phyloP scores from a whole-genome alignment of 2,888 invertebrate genomes.

The Melieria omissa region DNA sequence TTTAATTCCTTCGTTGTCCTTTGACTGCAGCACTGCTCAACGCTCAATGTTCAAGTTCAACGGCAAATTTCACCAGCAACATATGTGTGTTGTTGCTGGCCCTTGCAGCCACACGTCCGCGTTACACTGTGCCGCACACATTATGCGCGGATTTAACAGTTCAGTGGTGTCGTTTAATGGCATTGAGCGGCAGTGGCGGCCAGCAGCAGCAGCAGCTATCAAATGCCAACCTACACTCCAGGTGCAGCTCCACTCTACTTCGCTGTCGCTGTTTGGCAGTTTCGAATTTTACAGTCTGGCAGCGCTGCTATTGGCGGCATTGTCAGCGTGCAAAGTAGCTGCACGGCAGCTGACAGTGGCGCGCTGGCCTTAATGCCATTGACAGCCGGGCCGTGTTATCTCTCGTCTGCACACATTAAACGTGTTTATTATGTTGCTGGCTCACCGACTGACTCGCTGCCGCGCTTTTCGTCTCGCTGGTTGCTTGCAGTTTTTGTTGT shows the following conservation, averaged over 20 bases:
- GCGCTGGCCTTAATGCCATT: constrained; percentile 5
- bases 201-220: constrained; percentile 11
- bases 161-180: constrained; percentile 27
- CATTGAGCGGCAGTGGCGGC: constrained; percentile 4
- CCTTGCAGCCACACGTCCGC: too few species aligned
- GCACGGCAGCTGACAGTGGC: too few species aligned
- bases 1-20: too few species aligned
- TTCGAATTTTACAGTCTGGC: too few species aligned
- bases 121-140: constrained; percentile 5
- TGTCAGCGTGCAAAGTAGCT: neutral
- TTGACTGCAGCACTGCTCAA: too few species aligned
- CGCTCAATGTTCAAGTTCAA: too few species aligned
- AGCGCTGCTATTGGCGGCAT: neutral
- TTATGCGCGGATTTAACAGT: constrained; percentile 29
- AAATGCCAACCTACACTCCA: neutral
- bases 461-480: neutral
- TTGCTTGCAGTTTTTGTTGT: neutral
- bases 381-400: constrained; percentile 19
- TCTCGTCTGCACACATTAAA: constrained; percentile 26
- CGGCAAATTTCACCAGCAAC: too few species aligned
- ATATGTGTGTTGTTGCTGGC: too few species aligned
- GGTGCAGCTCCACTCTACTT: neutral
- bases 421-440: constrained; percentile 4
- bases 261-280: too few species aligned
- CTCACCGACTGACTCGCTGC: neutral